Conservation (phyloP, 2,113 vertebrate genomes). For the Catharus minimus region DNA sequence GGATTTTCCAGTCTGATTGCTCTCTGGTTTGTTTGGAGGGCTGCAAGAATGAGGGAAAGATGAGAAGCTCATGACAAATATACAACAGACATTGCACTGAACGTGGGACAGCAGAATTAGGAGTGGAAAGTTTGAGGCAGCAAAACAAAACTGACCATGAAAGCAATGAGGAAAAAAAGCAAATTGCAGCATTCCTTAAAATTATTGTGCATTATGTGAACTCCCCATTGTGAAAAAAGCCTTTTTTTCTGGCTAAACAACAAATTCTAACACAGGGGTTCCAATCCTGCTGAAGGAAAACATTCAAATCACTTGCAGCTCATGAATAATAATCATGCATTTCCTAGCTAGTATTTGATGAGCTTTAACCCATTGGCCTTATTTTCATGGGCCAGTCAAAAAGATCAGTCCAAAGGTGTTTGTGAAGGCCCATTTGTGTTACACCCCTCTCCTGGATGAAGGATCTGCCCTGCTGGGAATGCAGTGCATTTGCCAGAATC, state of each 20-base stretch:
- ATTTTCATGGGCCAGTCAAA: background rate
- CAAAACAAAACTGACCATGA: background rate
- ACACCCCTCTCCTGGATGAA: background rate
- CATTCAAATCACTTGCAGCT: background rate
- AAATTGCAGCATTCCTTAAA: background rate
- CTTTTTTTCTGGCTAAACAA: background rate
- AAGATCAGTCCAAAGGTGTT: background rate
- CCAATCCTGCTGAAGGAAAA: background rate
- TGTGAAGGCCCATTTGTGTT: background rate
- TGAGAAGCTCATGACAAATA: background rate
- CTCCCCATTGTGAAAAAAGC: background rate
- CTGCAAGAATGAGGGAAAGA: background rate
- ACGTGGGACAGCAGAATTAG: background rate
- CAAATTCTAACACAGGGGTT: background rate
- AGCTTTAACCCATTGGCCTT: background rate
- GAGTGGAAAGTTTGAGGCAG: background rate
- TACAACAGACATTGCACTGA: background rate
- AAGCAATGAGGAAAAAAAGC: background rate
- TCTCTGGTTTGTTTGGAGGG: background rate
- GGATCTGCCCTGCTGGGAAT: background rate
- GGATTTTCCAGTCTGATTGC: background rate
- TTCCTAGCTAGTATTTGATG: background rate
- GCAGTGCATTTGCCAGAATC: background rate
- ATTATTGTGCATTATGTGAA: background rate
- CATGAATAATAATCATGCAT: background rate